A percentile compares a stretch with the other conserved stretches of the same genome.
Conservation (phyloP, 2,888 invertebrate species). For the Ennomos fuscantarius region DNA sequence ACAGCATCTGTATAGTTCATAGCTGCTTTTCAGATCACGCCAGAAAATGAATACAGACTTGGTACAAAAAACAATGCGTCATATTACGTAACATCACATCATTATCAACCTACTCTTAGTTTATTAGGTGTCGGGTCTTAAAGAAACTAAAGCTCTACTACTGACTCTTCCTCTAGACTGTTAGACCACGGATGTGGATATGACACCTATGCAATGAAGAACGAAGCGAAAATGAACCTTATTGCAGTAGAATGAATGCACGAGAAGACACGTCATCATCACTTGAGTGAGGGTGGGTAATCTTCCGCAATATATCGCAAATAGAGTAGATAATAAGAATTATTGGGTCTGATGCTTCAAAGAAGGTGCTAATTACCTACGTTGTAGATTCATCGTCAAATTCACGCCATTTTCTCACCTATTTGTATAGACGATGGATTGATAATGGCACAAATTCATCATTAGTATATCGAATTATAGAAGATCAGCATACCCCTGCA, state of each 20-base stretch:
- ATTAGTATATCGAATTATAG: too few relatives aligned
- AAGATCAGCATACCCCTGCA: too few relatives aligned
- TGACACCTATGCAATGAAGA: slow-evolving; percentile 9
- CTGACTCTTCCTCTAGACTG: neutral
- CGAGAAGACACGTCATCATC: slow-evolving; percentile 8
- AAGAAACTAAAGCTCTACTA: neutral
- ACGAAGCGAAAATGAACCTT: slow-evolving; percentile 7
- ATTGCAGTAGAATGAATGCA: slow-evolving; percentile 10
- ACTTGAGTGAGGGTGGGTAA: slow-evolving; percentile 10
- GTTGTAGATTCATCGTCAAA: too few relatives aligned
- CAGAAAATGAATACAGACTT: neutral
- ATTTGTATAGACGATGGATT: too few relatives aligned
- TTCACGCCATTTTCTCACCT: too few relatives aligned
- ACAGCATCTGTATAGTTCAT: too few relatives aligned
- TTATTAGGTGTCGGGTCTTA: too few relatives aligned
- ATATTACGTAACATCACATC: too few relatives aligned
- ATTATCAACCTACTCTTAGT: too few relatives aligned
- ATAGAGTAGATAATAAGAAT: slow-evolving; percentile 11
- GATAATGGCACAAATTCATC: too few relatives aligned
- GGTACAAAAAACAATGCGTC: neutral
- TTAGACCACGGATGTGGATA: slow-evolving; percentile 8
- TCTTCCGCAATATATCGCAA: slow-evolving; percentile 8
- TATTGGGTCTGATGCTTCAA: slow-evolving; percentile 1
- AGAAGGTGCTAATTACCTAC: too few relatives aligned
- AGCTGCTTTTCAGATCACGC: too few relatives aligned